A percentile compares a stretch with the other conserved stretches of the same genome.
Evolutionary conservation across 2,888 invertebrate species (phyloP).

Genomic region (Sphecodes monilicornis): DNA sequence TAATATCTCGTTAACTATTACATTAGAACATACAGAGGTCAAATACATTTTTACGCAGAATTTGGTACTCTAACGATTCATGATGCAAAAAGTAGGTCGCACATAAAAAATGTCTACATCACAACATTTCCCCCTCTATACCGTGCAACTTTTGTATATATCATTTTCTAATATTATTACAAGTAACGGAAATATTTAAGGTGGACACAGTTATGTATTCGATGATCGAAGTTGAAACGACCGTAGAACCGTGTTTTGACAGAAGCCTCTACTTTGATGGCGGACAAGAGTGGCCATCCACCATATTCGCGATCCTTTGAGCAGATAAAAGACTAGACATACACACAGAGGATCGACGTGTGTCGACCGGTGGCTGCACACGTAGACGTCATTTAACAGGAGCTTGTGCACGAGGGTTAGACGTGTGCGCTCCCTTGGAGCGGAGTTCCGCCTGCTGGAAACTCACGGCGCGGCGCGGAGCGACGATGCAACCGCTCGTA

Average conservation of each 20-base stretch:
- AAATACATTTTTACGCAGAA: too few relatives aligned
- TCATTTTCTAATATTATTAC: too few relatives aligned
- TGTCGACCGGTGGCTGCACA: not conserved
- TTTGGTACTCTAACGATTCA: too few relatives aligned
- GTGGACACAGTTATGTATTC: too few relatives aligned
- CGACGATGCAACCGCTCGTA: constrained; percentile 64
- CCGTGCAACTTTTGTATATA: too few relatives aligned
- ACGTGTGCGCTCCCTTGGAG: constrained; percentile 82
- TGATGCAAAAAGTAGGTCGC: too few relatives aligned
- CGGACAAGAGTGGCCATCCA: not conserved
- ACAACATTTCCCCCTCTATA: too few relatives aligned
- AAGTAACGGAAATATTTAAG: too few relatives aligned
- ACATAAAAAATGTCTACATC: too few relatives aligned
- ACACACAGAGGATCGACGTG: not conserved
- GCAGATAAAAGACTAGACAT: constrained; percentile 17
- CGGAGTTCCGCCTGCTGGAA: constrained; percentile 81
- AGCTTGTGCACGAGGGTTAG: constrained; percentile 63
- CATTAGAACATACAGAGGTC: too few relatives aligned
- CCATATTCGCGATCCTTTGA: constrained; percentile 18
- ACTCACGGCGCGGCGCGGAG: constrained; percentile 63
- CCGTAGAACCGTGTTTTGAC: not conserved
- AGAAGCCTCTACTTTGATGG: constrained; percentile 17
- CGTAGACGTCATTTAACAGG: constrained; percentile 54
- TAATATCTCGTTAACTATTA: too few relatives aligned
- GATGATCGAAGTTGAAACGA: not conserved